Percentiles rank a stretch among this genome's conserved stretches.
These are phyloP conservation scores for Dipodomys merriami DNA, from an alignment of 2,113 vertebrate species.

Conservation along the genomic window DNA sequence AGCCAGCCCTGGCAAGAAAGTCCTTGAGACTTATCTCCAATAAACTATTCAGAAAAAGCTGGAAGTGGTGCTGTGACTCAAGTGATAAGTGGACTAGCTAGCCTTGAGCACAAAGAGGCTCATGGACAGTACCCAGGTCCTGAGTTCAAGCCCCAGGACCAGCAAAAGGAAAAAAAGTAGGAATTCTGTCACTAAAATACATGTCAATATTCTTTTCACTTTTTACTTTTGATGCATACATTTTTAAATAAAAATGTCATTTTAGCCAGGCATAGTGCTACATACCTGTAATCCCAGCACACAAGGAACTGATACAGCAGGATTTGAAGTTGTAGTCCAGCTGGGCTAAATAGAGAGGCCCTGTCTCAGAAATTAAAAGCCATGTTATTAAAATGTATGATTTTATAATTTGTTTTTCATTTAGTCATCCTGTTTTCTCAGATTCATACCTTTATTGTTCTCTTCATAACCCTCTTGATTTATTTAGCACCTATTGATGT, in stretches of 20 bases:
- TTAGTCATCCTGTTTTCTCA: neutral
- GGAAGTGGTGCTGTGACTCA: too few relatives aligned
- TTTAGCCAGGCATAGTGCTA: neutral
- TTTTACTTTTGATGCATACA: neutral
- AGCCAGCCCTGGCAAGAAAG: too few relatives aligned
- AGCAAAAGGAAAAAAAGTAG: neutral
- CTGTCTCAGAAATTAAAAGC: neutral
- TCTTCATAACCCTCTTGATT: slow-evolving; percentile 26
- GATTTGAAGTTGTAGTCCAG: too few relatives aligned
- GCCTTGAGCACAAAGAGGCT: too few relatives aligned
- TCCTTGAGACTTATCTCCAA: too few relatives aligned
- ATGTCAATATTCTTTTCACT: neutral
- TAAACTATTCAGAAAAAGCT: too few relatives aligned
- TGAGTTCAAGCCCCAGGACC: too few relatives aligned
- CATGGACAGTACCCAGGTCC: too few relatives aligned
- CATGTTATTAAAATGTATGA: neutral
- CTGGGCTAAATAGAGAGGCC: too few relatives aligned
- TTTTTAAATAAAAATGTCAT: slow-evolving; percentile 27
- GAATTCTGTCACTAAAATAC: neutral
- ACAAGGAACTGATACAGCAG: too few relatives aligned
- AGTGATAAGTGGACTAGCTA: too few relatives aligned
- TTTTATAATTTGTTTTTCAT: slow-evolving; percentile 18
- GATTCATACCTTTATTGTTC: neutral
- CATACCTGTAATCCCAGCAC: too few relatives aligned
- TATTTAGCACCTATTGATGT: neutral